These are phyloP conservation scores for Hemicentrotus pulcherrimus DNA, from an alignment of 35 echinoderm and acorn worm species.

Conservation along the genomic window DNA sequence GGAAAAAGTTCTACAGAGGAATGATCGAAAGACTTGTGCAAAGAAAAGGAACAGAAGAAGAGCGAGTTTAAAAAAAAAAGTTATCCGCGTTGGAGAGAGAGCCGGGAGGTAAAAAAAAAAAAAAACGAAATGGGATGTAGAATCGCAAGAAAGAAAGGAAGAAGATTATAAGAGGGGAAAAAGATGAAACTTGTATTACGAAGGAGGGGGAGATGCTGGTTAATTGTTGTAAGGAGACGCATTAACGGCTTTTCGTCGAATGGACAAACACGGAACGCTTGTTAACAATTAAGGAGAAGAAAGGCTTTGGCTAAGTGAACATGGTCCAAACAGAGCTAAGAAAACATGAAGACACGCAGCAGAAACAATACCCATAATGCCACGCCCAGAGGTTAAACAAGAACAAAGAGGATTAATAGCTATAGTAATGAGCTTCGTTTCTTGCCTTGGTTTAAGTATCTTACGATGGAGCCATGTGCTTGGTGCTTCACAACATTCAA, in stretches of 20 bases:
- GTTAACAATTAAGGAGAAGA: conserved; percentile 51
- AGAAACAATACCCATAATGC: conserved; percentile 36
- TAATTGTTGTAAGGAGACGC: conserved; percentile 30
- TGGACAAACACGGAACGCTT: conserved; percentile 35
- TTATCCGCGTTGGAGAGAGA: neutral
- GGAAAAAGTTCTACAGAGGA: neutral
- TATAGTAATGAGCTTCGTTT: too few relatives aligned
- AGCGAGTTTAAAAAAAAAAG: neutral
- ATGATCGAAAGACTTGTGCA: neutral
- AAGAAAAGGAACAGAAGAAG: neutral
- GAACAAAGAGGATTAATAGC: conserved; percentile 17
- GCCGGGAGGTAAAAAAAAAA: conserved; percentile 6
- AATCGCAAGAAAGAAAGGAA: neutral
- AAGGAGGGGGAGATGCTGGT: conserved; percentile 14
- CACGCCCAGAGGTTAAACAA: conserved; percentile 2
- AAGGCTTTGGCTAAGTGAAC: too few relatives aligned
- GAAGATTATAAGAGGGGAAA: neutral
- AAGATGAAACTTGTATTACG: neutral
- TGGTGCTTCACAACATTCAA: too few relatives aligned
- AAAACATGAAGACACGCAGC: conserved; percentile 39
- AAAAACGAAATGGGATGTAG: neutral
- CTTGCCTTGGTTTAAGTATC: too few relatives aligned
- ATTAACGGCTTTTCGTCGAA: conserved; percentile 5
- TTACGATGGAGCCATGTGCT: too few relatives aligned
- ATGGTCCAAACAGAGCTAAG: neutral